phyloP scores from a whole-genome alignment of 2,888 invertebrate genomes.

The Danaus chrysippus region DNA sequence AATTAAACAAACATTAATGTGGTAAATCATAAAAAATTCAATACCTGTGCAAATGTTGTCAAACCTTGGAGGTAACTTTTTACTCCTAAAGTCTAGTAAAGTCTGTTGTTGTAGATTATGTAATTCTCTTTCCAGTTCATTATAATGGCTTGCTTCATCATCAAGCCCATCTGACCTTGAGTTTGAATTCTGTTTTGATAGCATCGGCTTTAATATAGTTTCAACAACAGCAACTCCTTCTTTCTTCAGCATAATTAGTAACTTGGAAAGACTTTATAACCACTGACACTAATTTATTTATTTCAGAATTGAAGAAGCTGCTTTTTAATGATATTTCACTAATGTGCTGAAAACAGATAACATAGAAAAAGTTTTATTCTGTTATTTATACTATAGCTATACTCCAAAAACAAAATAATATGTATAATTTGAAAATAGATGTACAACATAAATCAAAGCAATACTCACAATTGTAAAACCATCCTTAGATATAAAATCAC shows the following conservation, averaged over 20 bases:
- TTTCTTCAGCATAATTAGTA: constrained; percentile 84
- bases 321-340: constrained; percentile 91
- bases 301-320: constrained; percentile 92
- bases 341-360: constrained; percentile 82
- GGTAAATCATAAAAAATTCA: not conserved
- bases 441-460: not conserved
- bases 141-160: constrained; percentile 32
- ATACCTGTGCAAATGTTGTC: constrained; percentile 90
- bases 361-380: not conserved
- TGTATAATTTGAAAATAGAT: not conserved
- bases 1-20: not conserved
- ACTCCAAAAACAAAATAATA: not conserved
- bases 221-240: constrained; percentile 65
- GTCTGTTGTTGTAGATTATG: constrained; percentile 44
- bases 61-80: constrained; percentile 88
- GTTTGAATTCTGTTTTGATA: constrained; percentile 68
- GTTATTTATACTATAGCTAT: not conserved
- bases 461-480: constrained; percentile 85
- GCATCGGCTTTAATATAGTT: constrained; percentile 69
- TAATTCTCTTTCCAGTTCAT: constrained; percentile 41
- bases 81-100: constrained; percentile 83
- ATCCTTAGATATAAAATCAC: constrained; percentile 87
- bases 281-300: constrained; percentile 89
- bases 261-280: constrained; percentile 89
- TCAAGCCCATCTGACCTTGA: constrained; percentile 42